phyloP scores from a whole-genome alignment of 2,888 invertebrate genomes.

The Pachycephus smyrnensis region DNA sequence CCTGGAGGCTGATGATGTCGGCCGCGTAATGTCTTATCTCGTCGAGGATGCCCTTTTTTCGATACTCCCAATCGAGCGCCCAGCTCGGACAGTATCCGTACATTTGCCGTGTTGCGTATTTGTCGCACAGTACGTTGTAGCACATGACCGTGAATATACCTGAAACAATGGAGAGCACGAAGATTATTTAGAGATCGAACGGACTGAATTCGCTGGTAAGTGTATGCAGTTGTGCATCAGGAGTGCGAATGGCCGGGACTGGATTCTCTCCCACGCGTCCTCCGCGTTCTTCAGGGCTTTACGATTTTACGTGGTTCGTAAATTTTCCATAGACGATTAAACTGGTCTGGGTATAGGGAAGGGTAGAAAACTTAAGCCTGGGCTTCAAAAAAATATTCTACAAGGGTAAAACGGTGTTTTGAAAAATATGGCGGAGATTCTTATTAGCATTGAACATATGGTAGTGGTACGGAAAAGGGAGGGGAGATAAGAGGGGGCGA shows the following conservation, averaged over 20 bases:
- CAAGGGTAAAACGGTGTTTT: too few relatives aligned
- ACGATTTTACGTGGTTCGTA: background rate
- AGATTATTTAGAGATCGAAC: background rate
- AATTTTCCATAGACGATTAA: background rate
- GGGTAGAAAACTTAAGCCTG: background rate
- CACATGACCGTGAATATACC: slow-evolving; percentile 99
- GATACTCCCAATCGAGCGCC: slow-evolving; percentile 99
- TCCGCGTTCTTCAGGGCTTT: background rate
- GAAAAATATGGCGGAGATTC: too few relatives aligned
- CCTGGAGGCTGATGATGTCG: slow-evolving; percentile 97
- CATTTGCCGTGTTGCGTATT: slow-evolving; percentile 98
- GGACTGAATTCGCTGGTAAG: background rate
- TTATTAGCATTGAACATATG: too few relatives aligned
- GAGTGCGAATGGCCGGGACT: background rate
- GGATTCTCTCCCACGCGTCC: background rate
- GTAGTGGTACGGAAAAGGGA: too few relatives aligned
- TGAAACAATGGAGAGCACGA: slow-evolving; percentile 59
- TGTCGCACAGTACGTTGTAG: slow-evolving; percentile 99
- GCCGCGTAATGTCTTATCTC: slow-evolving; percentile 97
- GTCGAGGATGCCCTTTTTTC: slow-evolving; percentile 96
- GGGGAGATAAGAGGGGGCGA: too few relatives aligned
- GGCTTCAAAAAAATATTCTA: too few relatives aligned
- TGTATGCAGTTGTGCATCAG: background rate
- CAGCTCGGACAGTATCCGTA: slow-evolving; percentile 99
- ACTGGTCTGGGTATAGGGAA: background rate